Evolutionary conservation across 2,888 invertebrate species (phyloP), one percentile per base, ranked within the genome.

Genomic region (Hydrotaea diabolus): DNA sequence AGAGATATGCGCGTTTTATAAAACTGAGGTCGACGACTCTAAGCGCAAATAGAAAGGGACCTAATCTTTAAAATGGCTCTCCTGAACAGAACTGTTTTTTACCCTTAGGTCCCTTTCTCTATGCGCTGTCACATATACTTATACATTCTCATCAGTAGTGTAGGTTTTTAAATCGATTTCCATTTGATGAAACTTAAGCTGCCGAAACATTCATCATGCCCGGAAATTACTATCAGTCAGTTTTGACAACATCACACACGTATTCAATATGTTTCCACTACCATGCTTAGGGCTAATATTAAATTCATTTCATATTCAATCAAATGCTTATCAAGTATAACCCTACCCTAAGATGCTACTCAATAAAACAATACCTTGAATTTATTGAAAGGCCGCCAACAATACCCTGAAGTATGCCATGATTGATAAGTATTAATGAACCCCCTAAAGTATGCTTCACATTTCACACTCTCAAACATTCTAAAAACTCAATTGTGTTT

Each of bases 361-460:
- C 17, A 19, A 26, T 23, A 21, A 26, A 26, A 15, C 13, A 59
- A 59, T 43, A 13, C 9, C 43, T 43, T 43, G 9, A 43, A 43
- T 11, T 43, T n/a, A 31, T 62, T 62, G 62, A 62, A n/a, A 9
- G 9, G 62, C n/a, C 31, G 1, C 3, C 31, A 62, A 62, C 17
- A 31, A 31, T 31, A 62, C n/a, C 62, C 62, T 31, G 36, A 62
- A 62, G 26, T 62, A 62, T 31, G 36, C 62, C 31, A 62, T 62
- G 62, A 62, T 31, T 62, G 62, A 62, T 62, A 62, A 62, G 31
- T 31, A 36, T 62, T 62, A 62, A 62, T 62, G 62, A 62, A 62
- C 62, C 31, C 15, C 62, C 31, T 62, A 36, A 62, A 62, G 62
- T 62, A 62, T 62, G 62, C 62, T 62, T 62, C 62, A 62, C 15